Percentiles rank a stretch among this genome's conserved stretches.
These are phyloP conservation scores for Galleria mellonella DNA, from an alignment of 1,140 invertebrate species.

Conservation along the genomic window DNA sequence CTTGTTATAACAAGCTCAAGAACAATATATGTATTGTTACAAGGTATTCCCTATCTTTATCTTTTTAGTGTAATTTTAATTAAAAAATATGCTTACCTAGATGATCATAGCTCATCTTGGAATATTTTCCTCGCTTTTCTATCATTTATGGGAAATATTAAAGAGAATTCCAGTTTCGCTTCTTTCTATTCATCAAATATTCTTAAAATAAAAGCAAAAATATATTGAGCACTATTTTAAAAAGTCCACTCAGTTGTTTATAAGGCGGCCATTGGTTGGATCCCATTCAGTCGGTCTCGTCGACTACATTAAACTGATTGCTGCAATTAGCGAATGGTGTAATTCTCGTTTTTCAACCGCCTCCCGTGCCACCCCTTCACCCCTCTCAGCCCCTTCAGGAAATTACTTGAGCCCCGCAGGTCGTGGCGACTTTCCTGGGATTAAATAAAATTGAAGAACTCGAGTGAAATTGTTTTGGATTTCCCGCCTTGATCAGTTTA, in stretches of 20 bases:
- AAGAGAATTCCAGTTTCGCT: too few species aligned
- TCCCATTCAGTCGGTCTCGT: constrained; percentile 50
- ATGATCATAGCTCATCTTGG: too few species aligned
- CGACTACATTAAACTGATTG: constrained; percentile 71
- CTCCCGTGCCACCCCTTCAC: constrained; percentile 21
- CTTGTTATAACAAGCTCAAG: too few species aligned
- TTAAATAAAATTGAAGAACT: constrained; percentile 66
- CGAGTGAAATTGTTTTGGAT: constrained; percentile 57
- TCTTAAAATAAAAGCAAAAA: too few species aligned
- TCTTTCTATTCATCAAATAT: too few species aligned
- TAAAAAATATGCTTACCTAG: too few species aligned
- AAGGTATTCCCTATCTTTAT: too few species aligned
- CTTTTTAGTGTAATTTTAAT: too few species aligned
- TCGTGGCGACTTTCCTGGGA: constrained; percentile 49
- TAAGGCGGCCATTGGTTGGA: constrained; percentile 37
- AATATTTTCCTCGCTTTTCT: too few species aligned
- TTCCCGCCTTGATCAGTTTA: constrained; percentile 46
- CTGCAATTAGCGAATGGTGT: constrained; percentile 69
- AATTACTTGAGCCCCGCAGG: constrained; percentile 62
- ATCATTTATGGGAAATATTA: too few species aligned
- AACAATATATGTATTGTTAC: too few species aligned
- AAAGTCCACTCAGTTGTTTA: constrained; percentile 24
- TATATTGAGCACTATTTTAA: too few species aligned
- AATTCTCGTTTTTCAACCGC: constrained; percentile 61
- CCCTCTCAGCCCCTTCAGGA: constrained; percentile 35